phyloP scores from a whole-genome alignment of 2,888 invertebrate species.

The Apamea epomidion region DNA sequence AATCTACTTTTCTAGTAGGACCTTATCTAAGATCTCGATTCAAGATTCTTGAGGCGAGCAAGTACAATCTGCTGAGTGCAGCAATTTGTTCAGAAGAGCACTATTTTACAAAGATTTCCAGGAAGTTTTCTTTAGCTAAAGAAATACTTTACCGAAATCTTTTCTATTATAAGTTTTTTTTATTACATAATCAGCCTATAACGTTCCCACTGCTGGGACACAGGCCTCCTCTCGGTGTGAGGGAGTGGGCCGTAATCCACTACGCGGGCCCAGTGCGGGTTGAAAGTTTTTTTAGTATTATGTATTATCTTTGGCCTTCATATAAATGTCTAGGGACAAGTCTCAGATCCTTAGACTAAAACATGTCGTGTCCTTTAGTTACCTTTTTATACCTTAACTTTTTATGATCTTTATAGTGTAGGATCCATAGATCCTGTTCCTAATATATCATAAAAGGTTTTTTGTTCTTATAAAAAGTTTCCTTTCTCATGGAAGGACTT shows the following conservation, averaged over 20 bases:
- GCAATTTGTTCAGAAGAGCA: constrained; percentile 41
- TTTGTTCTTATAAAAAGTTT: not conserved
- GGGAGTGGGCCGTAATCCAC: no score
- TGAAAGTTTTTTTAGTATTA: no score
- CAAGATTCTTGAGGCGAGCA: constrained; percentile 32
- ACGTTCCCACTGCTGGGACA: no score
- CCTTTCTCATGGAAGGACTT: not conserved
- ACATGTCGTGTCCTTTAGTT: not conserved
- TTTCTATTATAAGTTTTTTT: no score
- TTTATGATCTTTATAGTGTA: not conserved
- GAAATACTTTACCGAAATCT: not conserved
- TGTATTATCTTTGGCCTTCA: not conserved
- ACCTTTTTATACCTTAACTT: not conserved
- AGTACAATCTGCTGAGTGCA: constrained; percentile 41
- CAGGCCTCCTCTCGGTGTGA: no score
- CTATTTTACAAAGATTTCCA: not conserved
- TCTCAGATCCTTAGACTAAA: not conserved
- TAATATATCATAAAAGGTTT: not conserved
- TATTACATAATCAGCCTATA: no score
- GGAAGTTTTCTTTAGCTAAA: not conserved
- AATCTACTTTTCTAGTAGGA: constrained; percentile 33
- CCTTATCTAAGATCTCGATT: constrained; percentile 41
- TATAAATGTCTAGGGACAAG: not conserved
- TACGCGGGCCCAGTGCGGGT: no score
- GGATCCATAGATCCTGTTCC: no score